Percentiles rank a stretch among this genome's conserved stretches.
phyloP scores from a whole-genome alignment of 2,113 vertebrate genomes.

The Oryzias javanicus region DNA sequence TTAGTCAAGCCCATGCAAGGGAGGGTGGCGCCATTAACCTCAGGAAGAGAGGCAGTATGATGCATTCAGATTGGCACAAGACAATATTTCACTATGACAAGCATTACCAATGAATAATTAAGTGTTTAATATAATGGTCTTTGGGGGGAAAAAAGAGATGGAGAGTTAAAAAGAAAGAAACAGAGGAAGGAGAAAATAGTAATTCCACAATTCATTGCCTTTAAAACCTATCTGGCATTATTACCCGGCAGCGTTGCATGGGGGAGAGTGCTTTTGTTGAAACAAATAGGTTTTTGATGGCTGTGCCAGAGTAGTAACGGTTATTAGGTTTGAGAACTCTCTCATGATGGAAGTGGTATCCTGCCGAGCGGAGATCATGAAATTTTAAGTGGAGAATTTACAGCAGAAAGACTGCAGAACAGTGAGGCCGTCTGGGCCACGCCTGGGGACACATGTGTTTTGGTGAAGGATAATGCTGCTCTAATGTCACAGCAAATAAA shows the following conservation, averaged over 20 bases:
- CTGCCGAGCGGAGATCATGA: constrained; percentile 88
- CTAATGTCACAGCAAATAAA: constrained; percentile 83
- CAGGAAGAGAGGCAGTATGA: constrained; percentile 79
- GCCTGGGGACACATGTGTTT: constrained; percentile 81
- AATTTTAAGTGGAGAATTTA: constrained; percentile 91
- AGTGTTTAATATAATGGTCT: constrained; percentile 92
- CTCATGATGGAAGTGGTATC: constrained; percentile 82
- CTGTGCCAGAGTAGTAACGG: constrained; percentile 75
- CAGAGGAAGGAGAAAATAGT: constrained; percentile 83
- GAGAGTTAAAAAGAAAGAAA: constrained; percentile 27
- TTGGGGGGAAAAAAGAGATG: constrained; percentile 55
- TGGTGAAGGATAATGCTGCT: constrained; percentile 70
- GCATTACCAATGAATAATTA: constrained; percentile 97
- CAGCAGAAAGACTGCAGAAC: constrained; percentile 74
- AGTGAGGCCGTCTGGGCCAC: constrained; percentile 67
- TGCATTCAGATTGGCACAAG: constrained; percentile 83
- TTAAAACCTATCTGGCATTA: constrained; percentile 81
- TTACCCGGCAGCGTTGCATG: constrained; percentile 73
- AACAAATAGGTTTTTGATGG: constrained; percentile 84
- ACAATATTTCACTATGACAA: constrained; percentile 90
- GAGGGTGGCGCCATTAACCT: constrained; percentile 86
- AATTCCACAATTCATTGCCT: constrained; percentile 87
- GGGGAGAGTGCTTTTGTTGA: constrained; percentile 70
- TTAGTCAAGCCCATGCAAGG: constrained; percentile 83
- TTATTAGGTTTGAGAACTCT: constrained; percentile 84